Evolutionary conservation across 2,888 invertebrate species (phyloP), one percentile per base, ranked within the genome.

Genomic region (Morinoia aosen): DNA sequence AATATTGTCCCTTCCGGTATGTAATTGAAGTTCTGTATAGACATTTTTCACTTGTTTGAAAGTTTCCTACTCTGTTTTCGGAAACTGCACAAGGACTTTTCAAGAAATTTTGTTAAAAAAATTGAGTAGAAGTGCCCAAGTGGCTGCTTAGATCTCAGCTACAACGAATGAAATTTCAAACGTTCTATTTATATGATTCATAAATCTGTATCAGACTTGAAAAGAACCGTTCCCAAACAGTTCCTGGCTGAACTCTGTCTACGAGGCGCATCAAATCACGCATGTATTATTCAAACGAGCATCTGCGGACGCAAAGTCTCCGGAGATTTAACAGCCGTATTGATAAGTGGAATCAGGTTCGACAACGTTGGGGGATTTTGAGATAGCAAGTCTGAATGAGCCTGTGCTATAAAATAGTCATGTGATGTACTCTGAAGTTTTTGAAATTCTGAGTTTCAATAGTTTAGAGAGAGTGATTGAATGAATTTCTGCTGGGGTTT

Each of bases 271-370:
- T 90, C 90, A 40, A 40, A 90, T 90, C 90, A 19, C 48, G 90
- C 14, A 90, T 90, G 90, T 90, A 40, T 90, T 90, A 90, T 90
- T 90, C 90, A 90, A 48, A 0, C 48, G 90, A 48, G 90, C 90
- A 12, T 39, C 90, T 48, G 39, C 14, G 90, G 90, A 90, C 16
- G 48, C 76, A 76, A 19, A 76, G 76, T 33, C 76, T 76, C 76
- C 16, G 8, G 76, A 76, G 76, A 76, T 76, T 76, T 76, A 76
- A 76, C 76, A 76, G 76, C 76, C 76, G 76, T 76, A 8, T 76
- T 16, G 76, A 76, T 16, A 76, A 76, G 76, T 16, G 25, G 76
- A 76, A 76, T 76, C 76, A 25, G 76, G 19, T 16, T 33, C 76
- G 76, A 76, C 76, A 19, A 76, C 33, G 76, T 76, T 7, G 33